Evolutionary conservation across 2,888 invertebrate species (phyloP), one percentile per base, ranked within the genome.

Genomic region (Tridacna gigas): DNA sequence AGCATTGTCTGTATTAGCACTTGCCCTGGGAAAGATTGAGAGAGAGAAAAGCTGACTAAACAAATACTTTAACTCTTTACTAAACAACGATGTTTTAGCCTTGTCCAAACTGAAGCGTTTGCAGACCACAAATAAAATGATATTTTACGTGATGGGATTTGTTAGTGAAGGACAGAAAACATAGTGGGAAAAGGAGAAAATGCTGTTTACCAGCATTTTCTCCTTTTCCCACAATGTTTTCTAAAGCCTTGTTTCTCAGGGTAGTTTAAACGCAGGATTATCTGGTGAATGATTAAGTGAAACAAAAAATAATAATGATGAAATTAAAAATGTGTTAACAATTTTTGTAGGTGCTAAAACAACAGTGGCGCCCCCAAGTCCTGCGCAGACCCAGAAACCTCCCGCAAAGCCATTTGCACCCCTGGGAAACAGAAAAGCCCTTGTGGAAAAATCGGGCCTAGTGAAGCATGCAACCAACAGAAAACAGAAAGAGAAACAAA

Each of bases 401-500:
- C 69, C 86, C 67, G 87, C 87, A 66, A 94, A 94, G 81, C 94
- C 94, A 18, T 94, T 94, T 88, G 94, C 94, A 61, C 94, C 94
- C 18, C 90, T 94, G n/a, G 86, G 86, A 25, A 94, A 94, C 84
- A 90, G 94, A 37, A 97, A 97, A 92, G 98, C 97, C 7, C 95
- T 98, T 69, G 98, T 97, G 66, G 98, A 98, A 94, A 97, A 98
- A 92, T 97, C 98, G 76, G 97, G 98, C 26, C 96, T 99, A 51
- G 98, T 99, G 47, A 94, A 94, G 87, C 94, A 95, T 83, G 91
- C 94, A 9, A 92, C 92, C 12, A 92, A 88, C 71, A 89, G 89
- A 67, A 92, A 91, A 80, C 88, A 86, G 65, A 90, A 87, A 82
- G 83, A 88, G 79, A 90, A 91, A 84, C 84, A 85, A n/a, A 91